phyloP scores from a whole-genome alignment of 2,888 invertebrate genomes.

The Xestoiulus laeticollis region DNA sequence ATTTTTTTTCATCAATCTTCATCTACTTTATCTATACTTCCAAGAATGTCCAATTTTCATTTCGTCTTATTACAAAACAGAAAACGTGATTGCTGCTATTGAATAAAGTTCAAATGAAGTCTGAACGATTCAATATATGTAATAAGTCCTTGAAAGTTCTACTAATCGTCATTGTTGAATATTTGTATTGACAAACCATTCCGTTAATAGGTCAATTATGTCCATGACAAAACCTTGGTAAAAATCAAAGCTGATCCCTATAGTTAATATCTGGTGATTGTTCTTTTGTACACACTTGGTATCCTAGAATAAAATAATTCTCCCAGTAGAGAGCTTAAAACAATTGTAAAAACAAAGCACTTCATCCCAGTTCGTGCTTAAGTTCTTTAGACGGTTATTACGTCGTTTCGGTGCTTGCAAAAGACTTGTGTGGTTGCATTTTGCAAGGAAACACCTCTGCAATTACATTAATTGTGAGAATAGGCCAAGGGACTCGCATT shows the following conservation, averaged over 20 bases:
- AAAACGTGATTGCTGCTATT: too few relatives aligned
- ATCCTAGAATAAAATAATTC: background rate
- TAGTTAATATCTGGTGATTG: background rate
- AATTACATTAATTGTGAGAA: background rate
- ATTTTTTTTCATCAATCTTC: too few relatives aligned
- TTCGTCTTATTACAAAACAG: too few relatives aligned
- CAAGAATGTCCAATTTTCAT: too few relatives aligned
- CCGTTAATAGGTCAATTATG: background rate
- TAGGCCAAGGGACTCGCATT: constrained; percentile 9
- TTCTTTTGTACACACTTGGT: background rate
- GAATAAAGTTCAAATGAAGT: too few relatives aligned
- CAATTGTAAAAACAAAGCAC: background rate
- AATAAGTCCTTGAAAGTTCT: too few relatives aligned
- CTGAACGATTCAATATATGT: too few relatives aligned
- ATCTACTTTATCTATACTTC: too few relatives aligned
- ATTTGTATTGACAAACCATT: background rate
- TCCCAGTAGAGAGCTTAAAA: background rate
- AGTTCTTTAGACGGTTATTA: too few relatives aligned
- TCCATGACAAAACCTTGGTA: background rate
- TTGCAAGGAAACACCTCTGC: background rate
- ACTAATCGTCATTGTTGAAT: too few relatives aligned
- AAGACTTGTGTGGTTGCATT: background rate
- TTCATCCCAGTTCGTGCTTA: background rate
- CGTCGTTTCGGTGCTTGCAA: background rate
- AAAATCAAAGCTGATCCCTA: background rate